Base-by-base conservation (phyloP, 1,140 invertebrate species). In the Scylla paramamosain region DNA sequence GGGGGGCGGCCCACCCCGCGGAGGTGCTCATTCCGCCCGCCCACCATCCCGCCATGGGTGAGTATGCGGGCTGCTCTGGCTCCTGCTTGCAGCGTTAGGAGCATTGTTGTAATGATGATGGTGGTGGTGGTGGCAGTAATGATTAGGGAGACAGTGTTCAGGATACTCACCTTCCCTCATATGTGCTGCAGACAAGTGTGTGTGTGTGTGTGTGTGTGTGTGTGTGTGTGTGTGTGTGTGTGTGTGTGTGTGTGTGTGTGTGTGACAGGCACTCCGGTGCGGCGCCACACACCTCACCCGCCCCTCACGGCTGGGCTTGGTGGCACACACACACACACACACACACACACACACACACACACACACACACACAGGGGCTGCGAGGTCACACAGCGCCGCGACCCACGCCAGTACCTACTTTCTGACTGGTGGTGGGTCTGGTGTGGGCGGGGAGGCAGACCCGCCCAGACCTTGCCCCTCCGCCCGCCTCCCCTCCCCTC, bases 11-110 rank as follows among this genome's bases (percentile, higher is more conserved):
- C 25, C 94, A 82, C 25, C 77, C 46, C 87, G 87, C 88, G 39
- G 93, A 77, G 20, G 92, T 52, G 46, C 46, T 28, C 77, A 95
- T 89, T n/a, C 95, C 92, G 14, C 95, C 92, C 67, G 88, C 95
- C 48, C 92, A 91, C 95, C 92, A 93, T 48, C 52, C 48, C 32
- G 87, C 95, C 32, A 31, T 95, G 67, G 91, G 91, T 92, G 77
- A 59, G 95, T 88, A 0, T 14, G 7, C 1, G 16, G 25, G 28
- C 83, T 32, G 2, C 29, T 8, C 29, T 20, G 10, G 10, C 83
- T 20, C n/a, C 10, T 8, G 31, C 84, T 32, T 12, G 31, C 10
- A 84, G 16, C 25, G 39, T 87, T 32, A 25, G 31, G 0, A 25
- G 4, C 31, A 4, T 0, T 87, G 14, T 39, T 82, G 12, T 29